phyloP scores from a whole-genome alignment of 2,113 vertebrate genomes.

The Rhabdomys dilectus region DNA sequence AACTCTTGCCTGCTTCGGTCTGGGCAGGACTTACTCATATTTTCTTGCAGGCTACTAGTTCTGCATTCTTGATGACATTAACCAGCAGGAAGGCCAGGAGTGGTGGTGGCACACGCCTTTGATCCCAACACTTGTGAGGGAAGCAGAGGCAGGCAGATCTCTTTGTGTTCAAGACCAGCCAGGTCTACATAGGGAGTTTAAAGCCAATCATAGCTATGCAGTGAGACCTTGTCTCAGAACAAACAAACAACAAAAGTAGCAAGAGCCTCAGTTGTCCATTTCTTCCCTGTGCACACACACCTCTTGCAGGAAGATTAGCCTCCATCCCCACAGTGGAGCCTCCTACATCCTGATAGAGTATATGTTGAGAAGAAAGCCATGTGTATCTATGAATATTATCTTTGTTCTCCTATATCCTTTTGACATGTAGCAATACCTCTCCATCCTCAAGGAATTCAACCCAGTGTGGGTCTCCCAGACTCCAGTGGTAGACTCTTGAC shows the following conservation, averaged over 20 bases:
- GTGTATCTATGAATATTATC: slow-evolving; percentile 64
- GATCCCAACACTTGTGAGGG: neutral
- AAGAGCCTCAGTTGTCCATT: slow-evolving; percentile 39
- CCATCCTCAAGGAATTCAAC: slow-evolving; percentile 53
- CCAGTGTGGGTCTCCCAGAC: slow-evolving; percentile 37
- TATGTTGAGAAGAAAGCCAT: slow-evolving; percentile 60
- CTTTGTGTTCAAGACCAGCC: neutral
- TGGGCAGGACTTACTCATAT: neutral
- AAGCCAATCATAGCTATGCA: neutral
- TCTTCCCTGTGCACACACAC: neutral
- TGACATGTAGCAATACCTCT: slow-evolving; percentile 76
- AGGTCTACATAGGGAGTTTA: neutral
- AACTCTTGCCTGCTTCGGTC: neutral
- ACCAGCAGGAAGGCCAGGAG: neutral
- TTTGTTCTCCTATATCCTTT: slow-evolving; percentile 72
- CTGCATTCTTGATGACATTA: slow-evolving; percentile 27
- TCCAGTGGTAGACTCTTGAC: slow-evolving; percentile 55
- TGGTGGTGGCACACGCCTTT: neutral
- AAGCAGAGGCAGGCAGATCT: neutral
- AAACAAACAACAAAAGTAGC: slow-evolving; percentile 17
- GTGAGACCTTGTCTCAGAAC: neutral
- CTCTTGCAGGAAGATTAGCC: slow-evolving; percentile 41
- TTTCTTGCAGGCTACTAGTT: slow-evolving; percentile 42
- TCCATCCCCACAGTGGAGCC: slow-evolving; percentile 36
- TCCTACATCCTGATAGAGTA: slow-evolving; percentile 23